Evolutionary conservation across 2,888 invertebrate species (phyloP), one percentile per base, ranked within the genome.

Genomic region (Hirtodrosophila histrioides): DNA sequence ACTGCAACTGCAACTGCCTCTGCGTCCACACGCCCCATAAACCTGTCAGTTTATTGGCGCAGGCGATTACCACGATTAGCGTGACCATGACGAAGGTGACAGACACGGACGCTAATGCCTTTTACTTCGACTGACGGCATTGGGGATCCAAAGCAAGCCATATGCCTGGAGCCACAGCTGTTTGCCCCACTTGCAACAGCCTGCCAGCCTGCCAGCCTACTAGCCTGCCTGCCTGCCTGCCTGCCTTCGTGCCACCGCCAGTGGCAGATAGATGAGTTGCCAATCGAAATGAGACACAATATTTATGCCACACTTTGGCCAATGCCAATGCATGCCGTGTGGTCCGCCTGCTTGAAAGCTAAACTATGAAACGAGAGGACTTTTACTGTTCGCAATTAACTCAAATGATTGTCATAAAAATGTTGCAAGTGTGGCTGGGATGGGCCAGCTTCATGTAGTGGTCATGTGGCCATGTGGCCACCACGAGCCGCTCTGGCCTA

Each of bases 1-100:
- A 3, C 31, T 43, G 5, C 4, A 1, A 4, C 27, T 27, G 27
- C 27, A 27, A 5, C 75, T 69, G 17, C 3, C 7, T 31, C 23
- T 56, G 63, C 57, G 57, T 77, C 78, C 78, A 58, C 48, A 54
- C 60, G 62, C 74, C 84, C 84, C 85, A 80, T 88, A 88, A 88
- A 84, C 81, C 88, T 84, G 84, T 88, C 88, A 72, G 69, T 86
- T 86, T 86, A 88, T 86, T 81, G 88, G 88, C 85, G 82, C 82
- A 73, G 64, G 64, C 81, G 88, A 84, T 84, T 85, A 81, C 83
- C 70, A 56, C 86, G 82, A 82, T 82, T 86, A 86, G 87, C 88
- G 84, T 84, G 88, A 88, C 84, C 87, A 88, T 88, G 85, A 84
- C 84, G 85, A 84, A 84, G 85, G 87, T 88, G 84, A 84, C 88